Evolutionary conservation across 2,888 invertebrate species (phyloP).

Genomic region (Sesia apiformis): DNA sequence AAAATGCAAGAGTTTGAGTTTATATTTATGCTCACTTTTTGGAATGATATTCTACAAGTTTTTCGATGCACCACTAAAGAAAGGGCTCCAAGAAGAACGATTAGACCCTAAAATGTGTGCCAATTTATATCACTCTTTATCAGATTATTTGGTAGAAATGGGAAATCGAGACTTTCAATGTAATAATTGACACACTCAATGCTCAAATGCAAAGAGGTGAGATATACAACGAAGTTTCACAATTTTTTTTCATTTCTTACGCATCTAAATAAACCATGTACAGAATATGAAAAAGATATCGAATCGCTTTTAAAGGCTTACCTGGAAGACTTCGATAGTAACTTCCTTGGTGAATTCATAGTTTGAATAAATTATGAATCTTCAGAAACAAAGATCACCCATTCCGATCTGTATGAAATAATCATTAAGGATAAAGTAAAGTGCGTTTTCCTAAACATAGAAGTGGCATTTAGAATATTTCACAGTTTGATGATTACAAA

Average conservation of each 20-base stretch:
- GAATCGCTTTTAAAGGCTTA: neutral
- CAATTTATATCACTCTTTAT: neutral
- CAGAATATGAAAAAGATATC: constrained; percentile 1
- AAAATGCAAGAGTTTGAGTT: constrained; percentile 9
- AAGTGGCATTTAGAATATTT: constrained; percentile 5
- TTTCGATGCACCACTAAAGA: constrained; percentile 1
- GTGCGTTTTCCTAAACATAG: constrained; percentile 5
- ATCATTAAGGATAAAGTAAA: constrained; percentile 5
- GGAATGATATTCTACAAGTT: constrained; percentile 6
- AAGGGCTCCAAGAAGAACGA: neutral
- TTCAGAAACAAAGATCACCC: constrained; percentile 1
- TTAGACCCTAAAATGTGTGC: neutral
- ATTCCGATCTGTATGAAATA: constrained; percentile 3
- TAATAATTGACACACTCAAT: constrained; percentile 3
- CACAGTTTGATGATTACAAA: constrained; percentile 4
- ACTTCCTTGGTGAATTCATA: constrained; percentile 3
- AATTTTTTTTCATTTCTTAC: constrained; percentile 1
- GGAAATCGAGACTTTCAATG: neutral
- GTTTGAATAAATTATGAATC: constrained; percentile 1
- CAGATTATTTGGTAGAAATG: neutral
- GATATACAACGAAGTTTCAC: constrained; percentile 3
- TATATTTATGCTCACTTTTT: constrained; percentile 6
- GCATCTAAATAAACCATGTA: neutral
- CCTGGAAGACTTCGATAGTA: constrained; percentile 1
- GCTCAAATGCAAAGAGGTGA: constrained; percentile 4